Conservation (phyloP, 2,888 invertebrate genomes). For the Cyrtodaria siliqua region DNA sequence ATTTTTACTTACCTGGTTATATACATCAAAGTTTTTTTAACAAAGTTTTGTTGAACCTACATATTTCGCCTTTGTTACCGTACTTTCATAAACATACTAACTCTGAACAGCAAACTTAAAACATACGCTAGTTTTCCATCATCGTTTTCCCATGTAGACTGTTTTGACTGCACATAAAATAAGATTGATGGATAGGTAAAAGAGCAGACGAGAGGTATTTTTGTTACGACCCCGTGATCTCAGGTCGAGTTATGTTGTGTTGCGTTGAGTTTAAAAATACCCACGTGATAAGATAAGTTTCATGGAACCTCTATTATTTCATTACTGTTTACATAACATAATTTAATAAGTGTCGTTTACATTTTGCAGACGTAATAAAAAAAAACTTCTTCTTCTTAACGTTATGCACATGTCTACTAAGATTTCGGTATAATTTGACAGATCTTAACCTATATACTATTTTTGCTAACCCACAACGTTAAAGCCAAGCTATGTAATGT, state of each 20-base stretch:
- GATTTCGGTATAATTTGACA: conserved; percentile 17
- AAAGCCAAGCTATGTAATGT: conserved; percentile 1
- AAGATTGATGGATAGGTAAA: conserved; percentile 10
- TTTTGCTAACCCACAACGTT: conserved; percentile 5
- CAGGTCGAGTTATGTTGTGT: conserved; percentile 4
- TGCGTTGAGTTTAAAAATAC: not conserved
- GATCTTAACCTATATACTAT: conserved; percentile 14
- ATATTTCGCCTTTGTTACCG: too few species aligned
- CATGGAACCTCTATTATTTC: not conserved
- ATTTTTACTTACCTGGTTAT: too few species aligned
- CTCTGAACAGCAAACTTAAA: not conserved
- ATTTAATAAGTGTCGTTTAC: not conserved
- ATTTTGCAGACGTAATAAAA: not conserved
- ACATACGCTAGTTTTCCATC: conserved; percentile 1
- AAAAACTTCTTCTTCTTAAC: not conserved
- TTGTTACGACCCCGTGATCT: not conserved
- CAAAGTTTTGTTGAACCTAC: too few species aligned
- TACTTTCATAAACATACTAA: too few species aligned
- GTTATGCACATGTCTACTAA: conserved; percentile 8
- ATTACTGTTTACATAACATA: not conserved
- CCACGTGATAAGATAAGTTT: not conserved
- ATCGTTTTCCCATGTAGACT: conserved; percentile 5
- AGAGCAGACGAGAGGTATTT: conserved; percentile 12
- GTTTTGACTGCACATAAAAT: conserved; percentile 23
- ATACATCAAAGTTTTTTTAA: too few species aligned